Evolutionary conservation across 2,113 vertebrate genomes (phyloP), one percentile per base, ranked within the genome.

Genomic region (Thamnaconus septentrionalis): DNA sequence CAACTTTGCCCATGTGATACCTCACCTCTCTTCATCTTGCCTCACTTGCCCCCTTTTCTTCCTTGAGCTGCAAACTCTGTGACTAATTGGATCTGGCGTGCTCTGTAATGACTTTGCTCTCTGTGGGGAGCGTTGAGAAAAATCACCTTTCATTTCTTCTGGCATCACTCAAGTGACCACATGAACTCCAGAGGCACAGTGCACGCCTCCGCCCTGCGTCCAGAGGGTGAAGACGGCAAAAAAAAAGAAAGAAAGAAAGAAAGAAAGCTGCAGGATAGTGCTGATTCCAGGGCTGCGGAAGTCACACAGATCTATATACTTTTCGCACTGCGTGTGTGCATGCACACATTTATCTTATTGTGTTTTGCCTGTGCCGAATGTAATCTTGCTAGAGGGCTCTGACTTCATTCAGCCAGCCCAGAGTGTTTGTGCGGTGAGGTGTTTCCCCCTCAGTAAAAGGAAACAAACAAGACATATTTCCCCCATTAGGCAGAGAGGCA

Each of bases 51-150:
- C 31, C 66, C 59, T 68, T 79, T 12, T 69, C 59, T 68, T 79
- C 82, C 71, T 78, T 76, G 63, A 78, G 80, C 86, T 70, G 75
- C 80, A 86, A 83, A 85, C 80, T 78, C 80, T 84, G 85, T 83
- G 85, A 80, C 85, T 89, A 89, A 90, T 90, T 89, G 84, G 82
- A 86, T 88, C 83, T 86, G 87, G 82, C 87, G 78, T 69, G 77
- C 67, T 79, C 83, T 83, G 76, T 89, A 89, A 90, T 89, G 88
- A 85, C 84, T 87, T 82, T 82, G 73, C 75, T 71, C 73, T 90
- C 83, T 71, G 66, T 78, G 67, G 78, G 84, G 76, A 85, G 83
- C 85, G 74, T 76, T 78, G 59, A 76, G 66, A 80, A 76, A 83
- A 88, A 88, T 88, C 86, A 85, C 64, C 80, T 81, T 80, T 87